phyloP scores from a whole-genome alignment of 1,140 invertebrate genomes.

The Oreohelix idahoensis region DNA sequence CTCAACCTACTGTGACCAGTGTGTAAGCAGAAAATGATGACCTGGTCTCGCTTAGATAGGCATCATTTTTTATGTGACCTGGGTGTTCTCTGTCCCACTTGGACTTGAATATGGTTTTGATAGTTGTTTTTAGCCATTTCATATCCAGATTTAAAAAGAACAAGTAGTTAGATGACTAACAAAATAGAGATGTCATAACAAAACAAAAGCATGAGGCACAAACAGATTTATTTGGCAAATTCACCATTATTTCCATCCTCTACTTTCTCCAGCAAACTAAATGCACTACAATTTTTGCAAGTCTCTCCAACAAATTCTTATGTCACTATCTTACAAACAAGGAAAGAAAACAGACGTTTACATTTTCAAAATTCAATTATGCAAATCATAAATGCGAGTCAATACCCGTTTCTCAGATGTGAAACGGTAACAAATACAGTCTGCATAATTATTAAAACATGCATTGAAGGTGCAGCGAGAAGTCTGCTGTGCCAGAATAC shows the following conservation, averaged over 20 bases:
- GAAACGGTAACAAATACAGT: neutral
- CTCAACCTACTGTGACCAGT: no score
- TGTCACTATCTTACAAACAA: neutral
- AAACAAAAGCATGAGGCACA: constrained; percentile 1
- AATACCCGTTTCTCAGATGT: neutral
- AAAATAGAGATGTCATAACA: no score
- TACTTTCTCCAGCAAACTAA: neutral
- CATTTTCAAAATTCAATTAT: neutral
- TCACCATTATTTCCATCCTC: neutral
- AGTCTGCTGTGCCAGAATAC: constrained; percentile 2
- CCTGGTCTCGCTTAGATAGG: no score
- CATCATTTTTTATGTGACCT: no score
- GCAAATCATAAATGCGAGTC: neutral
- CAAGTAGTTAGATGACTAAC: no score
- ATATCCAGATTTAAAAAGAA: no score
- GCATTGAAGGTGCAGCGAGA: neutral
- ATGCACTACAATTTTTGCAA: neutral
- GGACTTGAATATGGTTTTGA: no score
- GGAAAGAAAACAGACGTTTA: neutral
- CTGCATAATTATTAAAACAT: neutral
- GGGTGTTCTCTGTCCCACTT: no score
- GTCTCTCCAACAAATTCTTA: neutral
- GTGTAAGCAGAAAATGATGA: no score
- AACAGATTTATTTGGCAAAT: neutral
- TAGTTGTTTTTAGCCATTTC: no score